Evolutionary conservation across 1,140 invertebrate species (phyloP), one percentile per base, ranked within the genome.

Genomic region (Triops longicaudatus): DNA sequence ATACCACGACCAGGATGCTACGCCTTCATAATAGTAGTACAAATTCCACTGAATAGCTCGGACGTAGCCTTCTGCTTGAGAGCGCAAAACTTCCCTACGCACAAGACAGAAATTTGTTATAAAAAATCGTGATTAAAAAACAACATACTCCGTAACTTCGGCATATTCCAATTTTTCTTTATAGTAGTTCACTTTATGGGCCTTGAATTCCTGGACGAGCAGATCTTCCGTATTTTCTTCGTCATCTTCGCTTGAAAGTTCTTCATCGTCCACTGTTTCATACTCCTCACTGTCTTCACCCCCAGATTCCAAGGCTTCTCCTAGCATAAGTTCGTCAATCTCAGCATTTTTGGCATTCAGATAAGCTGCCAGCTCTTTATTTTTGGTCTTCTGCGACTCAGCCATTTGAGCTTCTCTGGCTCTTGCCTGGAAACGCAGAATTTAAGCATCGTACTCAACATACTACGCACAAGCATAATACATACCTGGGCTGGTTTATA

Each of bases 1-100:
- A 84, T 89, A 98, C 97, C 97, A 99, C 26, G 94, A 94, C 97
- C 97, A 99, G 1, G 94, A 97, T 42, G 91, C 92, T 73, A 96
- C 95, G 28, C 97, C 97, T 80, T 96, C 91, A 84, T 97, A 99
- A 83, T 99, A 99, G 84, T 99, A 99, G 82, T 92, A 88, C 5
- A 99, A 85, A 82, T 96, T 96, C 97, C 97, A 99, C 81, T 99
- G 97, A 76, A 99, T 90, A 0, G 95, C 96, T 76, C 89, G 86
- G 9, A 99, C 91, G 84, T 98, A 99, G 73, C 92, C 90, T 82
- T 91, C 89, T 1, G 92, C 93, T 84, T 97, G 92, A n/a, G 89
- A 88, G 73, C 87, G 84, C 79, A 97, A 82, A 12, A 94, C 90
- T 79, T 93, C 90, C 1, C 92, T 93, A 79, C 77, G 85, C 63